Evolutionary conservation across 2,113 vertebrate genomes (phyloP), one percentile per base, ranked within the genome.

Genomic region (Paracanthobrama guichenoti): DNA sequence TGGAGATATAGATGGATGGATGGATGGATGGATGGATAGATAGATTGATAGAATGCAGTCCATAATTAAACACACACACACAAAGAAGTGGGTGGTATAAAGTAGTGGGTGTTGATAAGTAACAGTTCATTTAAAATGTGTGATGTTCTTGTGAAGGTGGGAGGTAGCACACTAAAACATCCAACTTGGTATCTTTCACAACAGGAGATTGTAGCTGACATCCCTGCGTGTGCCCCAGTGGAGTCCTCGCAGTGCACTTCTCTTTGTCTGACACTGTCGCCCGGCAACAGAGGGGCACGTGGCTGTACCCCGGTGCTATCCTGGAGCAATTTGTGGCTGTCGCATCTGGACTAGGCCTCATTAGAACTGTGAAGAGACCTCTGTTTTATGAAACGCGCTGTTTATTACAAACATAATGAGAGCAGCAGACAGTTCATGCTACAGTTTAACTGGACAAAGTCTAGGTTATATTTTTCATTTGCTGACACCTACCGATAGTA

Each of bases 121-220:
- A 60, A 24, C 16, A 42, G 20, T 22, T 24, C 20, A 44, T 42
- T 42, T 59, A 42, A 24, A 59, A 16, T 16, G 22, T 44, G 75
- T 26, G 35, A 42, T 76, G 48, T 55, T 76, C 48, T 55, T 18
- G 28, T 59, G 31, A 78, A 42, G n/a, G 53, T 24, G 16, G 31
- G 7, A 75, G 11, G 79, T 16, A 24, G 39, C 0, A 5, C 0
- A 2, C 39, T 26, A 82, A 20, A 72, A 35, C 48, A 28, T 59
- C 31, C 11, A 16, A 42, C 20, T 78, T 39, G 0, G 31, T 16
- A 42, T 59, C 31, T 78, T 78, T 42, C 53, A 16, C 75, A 59
- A 59, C 75, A 78, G 75, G 81, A 73, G 69, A 82, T 60, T 31
- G 81, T 73, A 60, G 67, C 53, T 74, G 81, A 60, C 81, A 73